Base-by-base conservation (phyloP, 30 jellyfish, hydroid and myxozoan species). In the Clytia hemisphaerica region DNA sequence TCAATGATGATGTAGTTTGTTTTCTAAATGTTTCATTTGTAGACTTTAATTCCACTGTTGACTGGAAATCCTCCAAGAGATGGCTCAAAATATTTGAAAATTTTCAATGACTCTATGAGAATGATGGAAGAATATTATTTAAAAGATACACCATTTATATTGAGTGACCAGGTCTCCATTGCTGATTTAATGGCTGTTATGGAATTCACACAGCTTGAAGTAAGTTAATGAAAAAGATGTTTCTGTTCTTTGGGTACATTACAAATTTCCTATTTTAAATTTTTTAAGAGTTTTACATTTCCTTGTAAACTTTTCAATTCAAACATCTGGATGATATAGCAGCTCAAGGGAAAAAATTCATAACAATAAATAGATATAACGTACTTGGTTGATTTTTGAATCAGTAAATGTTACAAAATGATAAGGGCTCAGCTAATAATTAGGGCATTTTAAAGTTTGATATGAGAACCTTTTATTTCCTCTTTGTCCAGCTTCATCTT, bases 121-220 rank as follows among this genome's bases (percentile, higher is more conserved):
- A 49, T 79, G 49, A 60, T 73, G 50, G 97, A 88, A 14, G 44
- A 44, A 33, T 75, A 88, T 57, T 88, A 73, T 67, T 62, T 88
- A 63, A 54, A 57, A 68, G 62, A 71, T 26, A 79, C 94, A 5
- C 72, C 67, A 7, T 88, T 54, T 55, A 59, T 88, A 4, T 79
- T 94, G 58, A 73, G 93, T 60, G 69, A 88, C 16, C 62, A 88
- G 47, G 67, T 79, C 24, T 53, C 94, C 1, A 88, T 88, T 59
- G 97, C 97, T 45, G 97, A 88, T 73, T 35, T 79, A 33, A 58
- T 88, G 60, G 97, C 94, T 4, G 28, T 88, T 9, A 54, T 78
- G 45, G 97, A 88, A 58, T 75, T 88, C 61, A 49, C 89, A 33
- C 94, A 88, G 71, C 55, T 88, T 37, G 93, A 80, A 29, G 77